Percentiles rank a stretch among this genome's conserved stretches.
Evolutionary conservation across 2,888 invertebrate genomes (phyloP).

Genomic region (Yponomeuta malinellus): DNA sequence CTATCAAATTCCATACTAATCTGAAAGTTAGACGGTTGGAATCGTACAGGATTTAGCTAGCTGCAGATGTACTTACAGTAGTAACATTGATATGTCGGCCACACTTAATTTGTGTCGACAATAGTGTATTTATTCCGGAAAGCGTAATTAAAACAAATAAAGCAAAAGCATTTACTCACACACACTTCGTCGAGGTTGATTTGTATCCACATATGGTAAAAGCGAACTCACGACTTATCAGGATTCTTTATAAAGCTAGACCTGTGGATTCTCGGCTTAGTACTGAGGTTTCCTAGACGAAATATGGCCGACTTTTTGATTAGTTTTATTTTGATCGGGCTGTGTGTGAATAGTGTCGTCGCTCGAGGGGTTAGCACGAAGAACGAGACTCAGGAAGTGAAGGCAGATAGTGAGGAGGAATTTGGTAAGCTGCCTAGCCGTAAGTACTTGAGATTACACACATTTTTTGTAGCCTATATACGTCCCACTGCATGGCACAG

Average conservation of each 20-base stretch:
- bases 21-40: too few species aligned
- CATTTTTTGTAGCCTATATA: too few species aligned
- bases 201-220: constrained; percentile 49
- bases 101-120: background rate
- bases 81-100: too few species aligned
- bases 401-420: constrained; percentile 30
- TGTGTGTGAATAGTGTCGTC: constrained; percentile 30
- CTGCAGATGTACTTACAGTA: too few species aligned
- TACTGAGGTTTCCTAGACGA: constrained; percentile 31
- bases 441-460: background rate
- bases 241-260: constrained; percentile 53
- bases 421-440: constrained; percentile 24
- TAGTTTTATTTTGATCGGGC: constrained; percentile 29
- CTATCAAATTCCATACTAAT: too few species aligned
- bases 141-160: background rate
- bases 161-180: background rate
- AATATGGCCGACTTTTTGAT: constrained; percentile 29
- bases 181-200: constrained; percentile 33
- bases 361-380: constrained; percentile 36
- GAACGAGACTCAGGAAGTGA: constrained; percentile 28
- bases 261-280: constrained; percentile 37
- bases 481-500: too few species aligned
- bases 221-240: constrained; percentile 31
- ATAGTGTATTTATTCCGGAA: background rate
- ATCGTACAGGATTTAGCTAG: too few species aligned